Evolutionary conservation across 2,888 invertebrate genomes (phyloP).

Genomic region (Crossocerus cetratus): DNA sequence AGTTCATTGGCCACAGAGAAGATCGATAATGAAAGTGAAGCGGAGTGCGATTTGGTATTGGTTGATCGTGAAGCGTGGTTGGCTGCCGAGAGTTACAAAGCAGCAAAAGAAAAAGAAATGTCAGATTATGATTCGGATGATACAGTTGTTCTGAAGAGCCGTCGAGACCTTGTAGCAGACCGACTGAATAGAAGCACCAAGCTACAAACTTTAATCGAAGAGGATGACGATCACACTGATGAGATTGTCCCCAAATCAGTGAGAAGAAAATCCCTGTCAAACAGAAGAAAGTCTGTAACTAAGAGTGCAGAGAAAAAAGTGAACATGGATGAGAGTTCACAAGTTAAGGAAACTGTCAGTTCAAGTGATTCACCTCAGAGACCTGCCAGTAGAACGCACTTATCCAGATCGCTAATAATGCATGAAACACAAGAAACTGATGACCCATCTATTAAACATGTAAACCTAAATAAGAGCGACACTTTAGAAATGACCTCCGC

Average conservation of each 20-base stretch:
- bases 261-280: background rate
- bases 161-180: slow-evolving; percentile 8
- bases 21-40: slow-evolving; percentile 48
- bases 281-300: background rate
- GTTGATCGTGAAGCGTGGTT: slow-evolving; percentile 48
- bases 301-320: background rate
- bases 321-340: background rate
- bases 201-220: background rate
- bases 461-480: slow-evolving; percentile 8
- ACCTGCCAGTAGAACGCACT: background rate
- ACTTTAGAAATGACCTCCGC: background rate
- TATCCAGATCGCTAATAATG: background rate
- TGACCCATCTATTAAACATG: background rate
- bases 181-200: background rate
- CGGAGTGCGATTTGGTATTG: slow-evolving; percentile 53
- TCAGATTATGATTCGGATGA: slow-evolving; percentile 61
- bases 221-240: slow-evolving; percentile 6
- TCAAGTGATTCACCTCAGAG: background rate
- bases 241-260: background rate
- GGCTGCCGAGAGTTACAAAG: slow-evolving; percentile 31
- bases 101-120: slow-evolving; percentile 13
- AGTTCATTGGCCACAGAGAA: slow-evolving; percentile 35
- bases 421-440: background rate
- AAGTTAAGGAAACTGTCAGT: slow-evolving; percentile 6
- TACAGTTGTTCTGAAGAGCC: slow-evolving; percentile 46